Evolutionary conservation across 1,140 invertebrate species (phyloP).

Genomic region (Dreissena polymorpha): DNA sequence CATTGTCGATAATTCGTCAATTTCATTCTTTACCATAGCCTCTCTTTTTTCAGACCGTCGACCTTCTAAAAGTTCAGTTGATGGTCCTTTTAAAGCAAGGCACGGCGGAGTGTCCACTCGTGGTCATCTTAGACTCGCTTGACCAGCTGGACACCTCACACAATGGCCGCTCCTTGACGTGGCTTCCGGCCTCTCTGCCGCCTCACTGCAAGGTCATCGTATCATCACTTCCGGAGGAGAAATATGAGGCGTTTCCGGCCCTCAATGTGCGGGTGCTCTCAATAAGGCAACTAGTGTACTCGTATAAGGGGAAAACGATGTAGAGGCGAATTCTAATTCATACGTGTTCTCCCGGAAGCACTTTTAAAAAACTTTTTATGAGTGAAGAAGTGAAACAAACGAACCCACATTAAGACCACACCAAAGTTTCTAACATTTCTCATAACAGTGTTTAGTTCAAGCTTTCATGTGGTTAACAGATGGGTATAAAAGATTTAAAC

Average conservation of each 20-base stretch:
- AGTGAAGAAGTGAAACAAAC: too few species aligned
- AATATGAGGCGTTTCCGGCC: slow-evolving; percentile 68
- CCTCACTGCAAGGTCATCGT: slow-evolving; percentile 85
- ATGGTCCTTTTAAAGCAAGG: neutral
- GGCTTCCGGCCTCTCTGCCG: slow-evolving; percentile 62
- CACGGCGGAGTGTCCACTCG: slow-evolving; percentile 43
- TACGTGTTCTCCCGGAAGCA: neutral
- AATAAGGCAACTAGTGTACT: neutral
- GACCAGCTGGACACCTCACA: slow-evolving; percentile 67
- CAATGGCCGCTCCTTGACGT: slow-evolving; percentile 62
- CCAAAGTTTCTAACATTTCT: too few species aligned
- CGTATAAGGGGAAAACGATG: neutral
- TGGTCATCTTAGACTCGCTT: slow-evolving; percentile 70
- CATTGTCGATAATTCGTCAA: too few species aligned
- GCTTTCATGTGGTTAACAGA: too few species aligned
- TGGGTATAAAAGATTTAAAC: too few species aligned
- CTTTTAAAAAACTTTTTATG: too few species aligned
- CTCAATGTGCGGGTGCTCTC: slow-evolving; percentile 57
- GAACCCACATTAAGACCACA: too few species aligned
- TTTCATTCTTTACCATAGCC: neutral
- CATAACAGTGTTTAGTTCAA: too few species aligned
- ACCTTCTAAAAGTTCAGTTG: neutral
- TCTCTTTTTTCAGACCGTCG: slow-evolving; percentile 1
- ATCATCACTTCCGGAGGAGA: slow-evolving; percentile 70
- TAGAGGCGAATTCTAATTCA: neutral